Evolutionary conservation across 2,888 invertebrate genomes (phyloP).

Genomic region (Syrphus vitripennis): DNA sequence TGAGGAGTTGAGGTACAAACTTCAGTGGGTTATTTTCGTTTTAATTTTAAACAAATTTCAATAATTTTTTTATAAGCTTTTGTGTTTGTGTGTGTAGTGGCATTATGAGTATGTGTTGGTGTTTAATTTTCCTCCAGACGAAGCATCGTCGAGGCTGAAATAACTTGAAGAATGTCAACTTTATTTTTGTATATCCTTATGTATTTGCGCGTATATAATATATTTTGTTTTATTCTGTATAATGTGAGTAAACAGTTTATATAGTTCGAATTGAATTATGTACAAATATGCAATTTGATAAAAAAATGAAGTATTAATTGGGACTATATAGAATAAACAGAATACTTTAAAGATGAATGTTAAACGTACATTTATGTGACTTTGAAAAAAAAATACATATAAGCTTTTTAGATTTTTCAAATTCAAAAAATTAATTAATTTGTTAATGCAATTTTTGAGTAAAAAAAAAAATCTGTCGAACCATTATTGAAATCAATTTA

Average conservation of each 20-base stretch:
- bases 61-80: neutral
- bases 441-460: no score
- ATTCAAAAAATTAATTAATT: no score
- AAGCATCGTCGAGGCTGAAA: slow-evolving; percentile 18
- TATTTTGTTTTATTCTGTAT: neutral
- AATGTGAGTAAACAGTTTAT: slow-evolving; percentile 27
- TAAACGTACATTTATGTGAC: no score
- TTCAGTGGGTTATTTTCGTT: neutral
- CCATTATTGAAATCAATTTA: no score
- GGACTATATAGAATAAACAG: neutral
- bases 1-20: slow-evolving; percentile 21
- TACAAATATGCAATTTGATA: neutral
- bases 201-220: slow-evolving; percentile 24
- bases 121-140: slow-evolving; percentile 16
- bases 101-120: neutral
- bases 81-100: neutral
- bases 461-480: no score
- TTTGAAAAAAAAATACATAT: neutral
- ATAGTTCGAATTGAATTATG: neutral
- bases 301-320: neutral
- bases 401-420: no score
- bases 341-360: neutral
- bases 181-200: slow-evolving; percentile 48
- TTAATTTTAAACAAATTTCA: neutral
- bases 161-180: slow-evolving; percentile 38